A percentile compares a stretch with the other conserved stretches of the same genome.
These are phyloP conservation scores for Eolophus roseicapilla DNA, from an alignment of 2,113 vertebrate genomes.

Conservation along the genomic window DNA sequence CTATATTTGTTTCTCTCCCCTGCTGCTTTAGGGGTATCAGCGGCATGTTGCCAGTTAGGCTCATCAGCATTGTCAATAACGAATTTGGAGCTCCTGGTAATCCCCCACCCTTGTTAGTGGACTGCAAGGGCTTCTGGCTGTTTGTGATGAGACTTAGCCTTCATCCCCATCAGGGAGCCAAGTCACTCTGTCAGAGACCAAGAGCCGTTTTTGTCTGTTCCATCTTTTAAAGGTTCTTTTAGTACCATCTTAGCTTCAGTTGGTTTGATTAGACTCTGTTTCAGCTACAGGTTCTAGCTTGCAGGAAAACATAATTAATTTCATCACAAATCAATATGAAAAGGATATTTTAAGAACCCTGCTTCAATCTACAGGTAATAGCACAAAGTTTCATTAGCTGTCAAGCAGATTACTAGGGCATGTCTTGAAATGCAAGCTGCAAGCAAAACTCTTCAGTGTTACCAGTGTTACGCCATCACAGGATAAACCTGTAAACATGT, in stretches of 20 bases:
- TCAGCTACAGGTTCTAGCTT: background rate
- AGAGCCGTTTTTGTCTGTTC: background rate
- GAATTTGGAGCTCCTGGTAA: conserved; percentile 58
- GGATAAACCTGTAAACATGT: background rate
- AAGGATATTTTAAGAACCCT: conserved; percentile 55
- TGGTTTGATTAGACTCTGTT: conserved; percentile 4
- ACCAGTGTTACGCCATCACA: background rate
- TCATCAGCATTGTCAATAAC: conserved; percentile 68
- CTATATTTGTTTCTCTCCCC: conserved; percentile 50
- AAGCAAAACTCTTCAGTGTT: background rate
- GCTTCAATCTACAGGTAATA: conserved; percentile 55
- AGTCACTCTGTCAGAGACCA: background rate
- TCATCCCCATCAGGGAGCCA: background rate
- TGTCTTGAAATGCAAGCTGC: conserved; percentile 18
- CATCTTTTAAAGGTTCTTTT: background rate
- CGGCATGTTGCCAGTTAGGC: conserved; percentile 57
- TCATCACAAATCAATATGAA: conserved; percentile 65
- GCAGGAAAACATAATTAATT: conserved; percentile 57
- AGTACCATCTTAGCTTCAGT: background rate
- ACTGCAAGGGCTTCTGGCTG: conserved; percentile 48
- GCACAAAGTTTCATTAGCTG: conserved; percentile 11
- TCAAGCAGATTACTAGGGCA: conserved; percentile 31
- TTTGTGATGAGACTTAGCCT: conserved; percentile 44
- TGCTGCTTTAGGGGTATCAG: conserved; percentile 55
- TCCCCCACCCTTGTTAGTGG: conserved; percentile 43